Evolutionary conservation across 2,797 vertebrate species (phyloP), one percentile per base, ranked within the genome.

Genomic region (Hozukius guyotensis): DNA sequence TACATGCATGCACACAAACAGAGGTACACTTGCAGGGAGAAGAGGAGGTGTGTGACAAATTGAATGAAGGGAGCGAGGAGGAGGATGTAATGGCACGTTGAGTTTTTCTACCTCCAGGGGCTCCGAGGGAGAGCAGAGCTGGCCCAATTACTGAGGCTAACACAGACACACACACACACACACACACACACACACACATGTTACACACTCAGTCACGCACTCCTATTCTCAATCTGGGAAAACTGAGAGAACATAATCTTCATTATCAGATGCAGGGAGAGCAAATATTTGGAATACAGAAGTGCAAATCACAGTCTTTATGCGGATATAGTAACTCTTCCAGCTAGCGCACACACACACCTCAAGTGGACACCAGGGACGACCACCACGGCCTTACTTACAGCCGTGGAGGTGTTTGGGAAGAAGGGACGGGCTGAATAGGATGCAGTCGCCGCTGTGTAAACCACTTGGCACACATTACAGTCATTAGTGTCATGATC

Each of bases 81-180:
- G 86, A 76, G 83, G 89, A 90, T 85, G 85, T 84, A 88, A 91
- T 88, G 88, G 88, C 86, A 89, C 78, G 84, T 84, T 88, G 87
- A 87, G 88, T 87, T 92, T 85, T 83, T 91, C 86, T 83, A 77
- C 82, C 88, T 93, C 86, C 73, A 6, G 88, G 88, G 85, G 80
- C 88, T 88, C 85, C 3, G 24, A 78, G 82, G 87, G 89, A 88
- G 86, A 89, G 86, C 82, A 70, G 83, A 85, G 83, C 82, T 87
- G 87, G 89, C 91, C 93, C 92, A 93, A 93, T 93, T 94, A 94
- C 89, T 78, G 70, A 80, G 80, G 77, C 84, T 87, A 83, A 84
- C 84, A 83, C 27, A 63, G 71, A 77, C 77, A 77, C 64, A 72
- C 42, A 27, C 25, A 27, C 84, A 84, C 27, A 63, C 69, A 77